Evolutionary conservation across 35 echinoderm and acorn worm species (phyloP), one percentile per base, ranked within the genome.

Genomic region (Apostichopus californicus): DNA sequence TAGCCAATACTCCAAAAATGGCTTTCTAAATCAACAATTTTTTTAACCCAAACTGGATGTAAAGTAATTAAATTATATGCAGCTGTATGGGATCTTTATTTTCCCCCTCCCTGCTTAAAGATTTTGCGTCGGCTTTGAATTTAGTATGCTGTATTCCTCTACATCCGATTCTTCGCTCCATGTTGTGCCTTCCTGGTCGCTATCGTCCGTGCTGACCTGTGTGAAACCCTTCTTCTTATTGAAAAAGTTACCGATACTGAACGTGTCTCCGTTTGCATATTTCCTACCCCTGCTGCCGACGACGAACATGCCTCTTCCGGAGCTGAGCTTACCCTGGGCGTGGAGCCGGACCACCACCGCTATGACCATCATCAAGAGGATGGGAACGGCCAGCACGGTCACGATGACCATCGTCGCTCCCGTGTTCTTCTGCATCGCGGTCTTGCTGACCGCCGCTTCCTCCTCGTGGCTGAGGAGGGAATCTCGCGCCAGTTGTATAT

Each of bases 121-220:
- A 80, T 99, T 99, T 90, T 99, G 97, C n/a, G 97, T 93, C 52
- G 91, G 94, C 54, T 93, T 99, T 5, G 87, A 77, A 78, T 94
- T 96, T 18, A 99, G 65, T 59, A 94, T 96, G 57, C 95, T 99
- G 89, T 96, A 99, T 71, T 99, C 97, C 22, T 99, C 97, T 18
- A 99, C 91, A 63, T 99, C 97, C 0, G 97, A 99, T 34, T 96
- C 97, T 65, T 96, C 97, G 46, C 93, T 99, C 95, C 95, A 96
- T 56, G 90, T 96, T 5, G 89, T 92, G 0, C 78, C 95, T 55
- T 96, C 95, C 10, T 92, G 92, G 55, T 99, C 97, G 58, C 93
- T 96, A 12, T 96, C 97, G 21, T 99, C 97, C 6, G 97, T 99
- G 59, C 87, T 94, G n/a, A 99, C 95, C 56, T 96, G 95, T 8